phyloP scores from a whole-genome alignment of 2,888 invertebrate genomes.

The Apeira syringaria region DNA sequence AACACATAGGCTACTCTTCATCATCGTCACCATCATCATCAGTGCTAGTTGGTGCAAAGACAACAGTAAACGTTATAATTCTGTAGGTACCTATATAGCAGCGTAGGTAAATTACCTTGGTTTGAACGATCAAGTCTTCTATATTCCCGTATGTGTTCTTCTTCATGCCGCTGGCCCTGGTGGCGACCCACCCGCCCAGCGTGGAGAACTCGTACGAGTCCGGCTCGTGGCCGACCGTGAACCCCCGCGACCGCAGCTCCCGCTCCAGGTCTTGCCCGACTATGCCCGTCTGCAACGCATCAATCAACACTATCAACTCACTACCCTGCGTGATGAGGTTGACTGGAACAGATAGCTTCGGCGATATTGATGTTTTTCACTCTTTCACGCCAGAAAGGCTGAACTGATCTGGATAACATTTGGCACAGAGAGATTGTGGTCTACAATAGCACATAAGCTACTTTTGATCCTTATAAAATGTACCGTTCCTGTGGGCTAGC shows the following conservation, averaged over 20 bases:
- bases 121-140: conserved; percentile 96
- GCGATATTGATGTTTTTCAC: background rate
- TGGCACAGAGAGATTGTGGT: background rate
- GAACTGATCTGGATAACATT: background rate
- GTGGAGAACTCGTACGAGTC: conserved; percentile 99
- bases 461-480: background rate
- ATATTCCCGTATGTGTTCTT: conserved; percentile 99
- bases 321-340: no score
- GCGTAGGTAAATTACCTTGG: conserved; percentile 87
- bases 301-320: no score
- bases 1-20: no score
- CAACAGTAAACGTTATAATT: no score
- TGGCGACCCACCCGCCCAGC: conserved; percentile 98
- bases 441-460: background rate
- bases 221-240: conserved; percentile 98
- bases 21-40: no score
- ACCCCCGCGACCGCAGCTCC: conserved; percentile 89
- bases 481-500: no score
- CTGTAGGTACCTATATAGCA: no score
- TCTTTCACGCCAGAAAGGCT: background rate
- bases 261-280: conserved; percentile 97
- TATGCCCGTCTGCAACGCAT: conserved; percentile 91
- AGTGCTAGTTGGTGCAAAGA: no score
- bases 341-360: no score
- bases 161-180: conserved; percentile 99